These are phyloP conservation scores for Tillus elongatus DNA, from an alignment of 2,888 invertebrate species.

Conservation along the genomic window DNA sequence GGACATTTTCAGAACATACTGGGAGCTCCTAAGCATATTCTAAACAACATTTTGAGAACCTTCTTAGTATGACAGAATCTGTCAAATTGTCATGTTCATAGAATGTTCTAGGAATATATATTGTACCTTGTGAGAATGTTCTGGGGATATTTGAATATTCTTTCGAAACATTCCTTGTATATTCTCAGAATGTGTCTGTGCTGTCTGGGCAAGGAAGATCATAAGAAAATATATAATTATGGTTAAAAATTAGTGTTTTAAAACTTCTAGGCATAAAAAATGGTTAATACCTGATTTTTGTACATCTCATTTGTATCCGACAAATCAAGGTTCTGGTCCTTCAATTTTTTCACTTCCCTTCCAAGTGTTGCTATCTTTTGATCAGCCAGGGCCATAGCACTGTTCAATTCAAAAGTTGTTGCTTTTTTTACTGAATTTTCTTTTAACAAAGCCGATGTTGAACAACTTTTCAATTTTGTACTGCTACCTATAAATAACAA, in stretches of 20 bases:
- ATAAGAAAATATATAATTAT: too few species aligned
- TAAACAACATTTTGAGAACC: too few species aligned
- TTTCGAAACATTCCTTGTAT: too few species aligned
- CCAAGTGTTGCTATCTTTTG: conserved; percentile 39
- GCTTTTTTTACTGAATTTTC: conserved; percentile 43
- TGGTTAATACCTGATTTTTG: conserved; percentile 37
- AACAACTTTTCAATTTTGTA: conserved; percentile 15
- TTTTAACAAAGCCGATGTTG: conserved; percentile 37
- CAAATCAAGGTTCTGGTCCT: conserved; percentile 37
- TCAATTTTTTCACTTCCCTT: conserved; percentile 39
- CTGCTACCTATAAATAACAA: background rate
- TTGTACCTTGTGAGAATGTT: too few species aligned
- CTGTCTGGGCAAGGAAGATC: too few species aligned
- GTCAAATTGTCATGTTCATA: too few species aligned
- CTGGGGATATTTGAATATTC: too few species aligned
- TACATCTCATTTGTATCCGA: conserved; percentile 37
- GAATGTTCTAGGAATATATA: too few species aligned
- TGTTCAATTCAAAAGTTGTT: conserved; percentile 44
- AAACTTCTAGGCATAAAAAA: conserved; percentile 6
- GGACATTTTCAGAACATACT: too few species aligned
- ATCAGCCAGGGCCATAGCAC: conserved; percentile 35
- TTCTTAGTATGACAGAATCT: too few species aligned
- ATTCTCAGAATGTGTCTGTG: too few species aligned
- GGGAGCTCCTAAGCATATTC: too few species aligned
- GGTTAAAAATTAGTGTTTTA: background rate